Base-by-base conservation (phyloP, 2,888 invertebrate species). In the Pandemis heparana region DNA sequence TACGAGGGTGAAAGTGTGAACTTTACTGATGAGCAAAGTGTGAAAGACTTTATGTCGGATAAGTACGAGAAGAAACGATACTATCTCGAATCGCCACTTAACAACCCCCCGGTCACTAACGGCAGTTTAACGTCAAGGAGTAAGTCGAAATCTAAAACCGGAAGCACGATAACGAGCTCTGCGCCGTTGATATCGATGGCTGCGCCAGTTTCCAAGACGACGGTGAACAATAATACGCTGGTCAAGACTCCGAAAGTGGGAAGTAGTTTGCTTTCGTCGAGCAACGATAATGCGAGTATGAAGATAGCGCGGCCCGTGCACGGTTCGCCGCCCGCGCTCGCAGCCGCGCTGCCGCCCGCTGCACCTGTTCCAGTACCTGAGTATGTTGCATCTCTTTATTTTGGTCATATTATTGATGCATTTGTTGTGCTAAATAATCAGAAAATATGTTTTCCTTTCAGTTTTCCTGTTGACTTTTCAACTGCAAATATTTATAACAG, bases 1-100 rank as follows among this genome's bases (percentile, higher is more conserved):
- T 97, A 97, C 95, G 98, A 98, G 89, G 96, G 96, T 87, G 92
- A 94, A 90, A 92, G 95, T 89, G 95, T 96, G 59, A 97, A 97
- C 86, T 96, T 96, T 78, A 96, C 96, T 83, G 98, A 98, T 85
- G 98, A 98, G 91, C 97, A 98, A 90, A 97, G 97, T 89, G 97
- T 99, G 84, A 97, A 97, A 88, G 98, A 99, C 90, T 97, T 98
- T 84, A 98, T 99, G 98, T 96, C 97, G 70, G 97, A 98, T 86
- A 99, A 99, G 92, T 99, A 99, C 88, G 99, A 99, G 90, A 96
- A 97, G 85, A 98, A 98, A 88, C 96, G 98, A 87, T 97, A 95
- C 81, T 94, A 92, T 85, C 81, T 94, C 71, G 94, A 94, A 76
- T 78, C 86, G 2, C 80, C 88, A 63, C 79, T 83, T 53, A 84